Evolutionary conservation across 2,797 vertebrate genomes (phyloP).

Genomic region (Chelon labrosus): DNA sequence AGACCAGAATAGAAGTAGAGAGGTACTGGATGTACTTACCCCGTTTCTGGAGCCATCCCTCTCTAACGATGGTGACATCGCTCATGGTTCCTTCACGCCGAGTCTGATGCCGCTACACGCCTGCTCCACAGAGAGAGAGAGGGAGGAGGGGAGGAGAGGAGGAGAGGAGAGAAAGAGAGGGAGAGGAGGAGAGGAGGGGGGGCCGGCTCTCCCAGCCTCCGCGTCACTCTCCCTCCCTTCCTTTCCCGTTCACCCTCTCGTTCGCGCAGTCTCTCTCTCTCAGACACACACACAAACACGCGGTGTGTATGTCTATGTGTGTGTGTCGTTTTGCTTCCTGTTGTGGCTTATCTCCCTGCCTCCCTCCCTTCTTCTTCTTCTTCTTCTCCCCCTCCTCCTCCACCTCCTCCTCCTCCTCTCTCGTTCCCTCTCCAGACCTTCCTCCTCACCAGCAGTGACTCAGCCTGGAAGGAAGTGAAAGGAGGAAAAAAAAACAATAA

Average conservation of each 20-base stretch:
- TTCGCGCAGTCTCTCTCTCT: slow-evolving; percentile 80
- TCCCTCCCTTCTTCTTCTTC: slow-evolving; percentile 60
- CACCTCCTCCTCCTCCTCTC: slow-evolving; percentile 72
- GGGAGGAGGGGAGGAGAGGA: slow-evolving; percentile 80
- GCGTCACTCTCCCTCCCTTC: slow-evolving; percentile 86
- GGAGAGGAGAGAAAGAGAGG: slow-evolving; percentile 79
- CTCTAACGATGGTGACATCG: slow-evolving; percentile 99
- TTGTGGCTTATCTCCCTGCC: slow-evolving; percentile 80
- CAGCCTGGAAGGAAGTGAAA: slow-evolving; percentile 94
- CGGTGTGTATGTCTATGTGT: slow-evolving; percentile 48
- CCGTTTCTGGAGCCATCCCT: slow-evolving; percentile 99
- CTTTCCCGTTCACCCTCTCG: slow-evolving; percentile 87
- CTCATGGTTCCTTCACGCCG: slow-evolving; percentile 97
- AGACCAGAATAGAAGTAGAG: slow-evolving; percentile 44
- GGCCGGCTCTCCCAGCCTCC: slow-evolving; percentile 83
- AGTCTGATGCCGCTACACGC: slow-evolving; percentile 88
- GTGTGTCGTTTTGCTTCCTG: slow-evolving; percentile 76
- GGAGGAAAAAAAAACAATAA: slow-evolving; percentile 68
- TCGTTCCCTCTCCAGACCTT: slow-evolving; percentile 90
- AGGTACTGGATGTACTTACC: slow-evolving; percentile 87
- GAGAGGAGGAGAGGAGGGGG: slow-evolving; percentile 78
- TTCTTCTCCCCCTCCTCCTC: slow-evolving; percentile 59
- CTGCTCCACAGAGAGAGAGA: slow-evolving; percentile 84
- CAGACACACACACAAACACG: slow-evolving; percentile 57
- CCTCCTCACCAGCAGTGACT: slow-evolving; percentile 93